A percentile compares a stretch with the other conserved stretches of the same genome.
Conservation (phyloP, 2,797 vertebrate species). For the Sebastes taczanowskii region DNA sequence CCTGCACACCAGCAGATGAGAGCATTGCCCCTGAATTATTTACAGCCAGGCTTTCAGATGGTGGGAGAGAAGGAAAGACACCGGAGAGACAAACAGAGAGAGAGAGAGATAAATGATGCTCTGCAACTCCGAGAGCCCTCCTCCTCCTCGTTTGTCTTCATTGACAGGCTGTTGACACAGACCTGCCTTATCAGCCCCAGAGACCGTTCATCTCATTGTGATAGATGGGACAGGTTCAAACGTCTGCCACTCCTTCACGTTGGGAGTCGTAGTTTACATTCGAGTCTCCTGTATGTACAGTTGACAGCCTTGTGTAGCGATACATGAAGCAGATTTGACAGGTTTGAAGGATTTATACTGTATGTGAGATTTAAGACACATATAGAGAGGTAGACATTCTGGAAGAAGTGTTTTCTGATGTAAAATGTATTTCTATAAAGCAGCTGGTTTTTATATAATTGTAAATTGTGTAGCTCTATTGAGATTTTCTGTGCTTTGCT, state of each 20-base stretch:
- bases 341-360: conserved; percentile 20
- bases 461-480: not conserved
- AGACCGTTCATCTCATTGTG: conserved; percentile 59
- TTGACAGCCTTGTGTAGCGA: not conserved
- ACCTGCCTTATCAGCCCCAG: conserved; percentile 65
- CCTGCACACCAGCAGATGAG: conserved; percentile 57
- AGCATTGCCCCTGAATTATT: conserved; percentile 50
- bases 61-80: not conserved
- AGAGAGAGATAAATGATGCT: conserved; percentile 52
- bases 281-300: conserved; percentile 44
- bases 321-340: conserved; percentile 15
- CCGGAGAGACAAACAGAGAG: not conserved
- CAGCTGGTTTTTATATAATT: not conserved
- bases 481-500: not conserved
- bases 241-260: conserved; percentile 40
- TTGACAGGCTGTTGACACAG: conserved; percentile 72
- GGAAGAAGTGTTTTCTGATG: not conserved
- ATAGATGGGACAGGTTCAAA: conserved; percentile 60
- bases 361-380: not conserved
- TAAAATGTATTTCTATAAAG: not conserved
- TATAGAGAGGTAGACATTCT: not conserved
- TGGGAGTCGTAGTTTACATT: conserved; percentile 34
- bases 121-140: conserved; percentile 30
- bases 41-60: conserved; percentile 11
- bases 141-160: conserved; percentile 72